phyloP scores from a whole-genome alignment of 2,888 invertebrate genomes.

The Eilema caniola region DNA sequence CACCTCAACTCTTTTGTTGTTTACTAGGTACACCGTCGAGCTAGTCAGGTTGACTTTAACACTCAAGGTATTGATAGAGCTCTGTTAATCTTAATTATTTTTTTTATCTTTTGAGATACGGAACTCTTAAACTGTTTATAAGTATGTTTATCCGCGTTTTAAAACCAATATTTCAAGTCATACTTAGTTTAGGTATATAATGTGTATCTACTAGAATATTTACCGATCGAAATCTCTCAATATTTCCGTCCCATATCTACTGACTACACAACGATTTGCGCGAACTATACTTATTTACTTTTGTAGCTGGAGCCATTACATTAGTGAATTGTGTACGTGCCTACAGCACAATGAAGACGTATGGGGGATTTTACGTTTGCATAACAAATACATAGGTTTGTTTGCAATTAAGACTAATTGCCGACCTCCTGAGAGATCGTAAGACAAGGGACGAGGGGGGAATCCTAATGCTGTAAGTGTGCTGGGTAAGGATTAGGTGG shows the following conservation, averaged over 20 bases:
- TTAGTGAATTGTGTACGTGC: constrained; percentile 62
- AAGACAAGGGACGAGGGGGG: constrained; percentile 36
- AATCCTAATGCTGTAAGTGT: constrained; percentile 36
- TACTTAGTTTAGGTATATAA: no score
- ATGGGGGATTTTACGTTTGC: constrained; percentile 69
- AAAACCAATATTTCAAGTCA: no score
- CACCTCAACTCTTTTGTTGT: no score
- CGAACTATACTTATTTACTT: constrained; percentile 22
- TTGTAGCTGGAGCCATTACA: constrained; percentile 47
- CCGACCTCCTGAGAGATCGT: constrained; percentile 57
- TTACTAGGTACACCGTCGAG: no score
- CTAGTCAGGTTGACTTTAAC: no score
- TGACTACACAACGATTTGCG: neutral
- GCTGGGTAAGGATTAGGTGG: constrained; percentile 9
- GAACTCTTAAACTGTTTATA: no score
- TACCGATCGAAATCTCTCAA: neutral
- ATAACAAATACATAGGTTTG: constrained; percentile 70
- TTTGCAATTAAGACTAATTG: constrained; percentile 78
- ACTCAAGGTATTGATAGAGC: no score
- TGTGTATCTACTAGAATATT: neutral
- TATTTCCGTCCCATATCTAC: neutral
- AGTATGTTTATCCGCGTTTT: no score
- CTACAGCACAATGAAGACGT: constrained; percentile 68
- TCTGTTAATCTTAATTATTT: no score
- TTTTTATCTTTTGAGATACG: no score